Evolutionary conservation across 1,140 invertebrate genomes (phyloP), one percentile per base, ranked within the genome.

Genomic region (Aphaenogaster ashmeadi): DNA sequence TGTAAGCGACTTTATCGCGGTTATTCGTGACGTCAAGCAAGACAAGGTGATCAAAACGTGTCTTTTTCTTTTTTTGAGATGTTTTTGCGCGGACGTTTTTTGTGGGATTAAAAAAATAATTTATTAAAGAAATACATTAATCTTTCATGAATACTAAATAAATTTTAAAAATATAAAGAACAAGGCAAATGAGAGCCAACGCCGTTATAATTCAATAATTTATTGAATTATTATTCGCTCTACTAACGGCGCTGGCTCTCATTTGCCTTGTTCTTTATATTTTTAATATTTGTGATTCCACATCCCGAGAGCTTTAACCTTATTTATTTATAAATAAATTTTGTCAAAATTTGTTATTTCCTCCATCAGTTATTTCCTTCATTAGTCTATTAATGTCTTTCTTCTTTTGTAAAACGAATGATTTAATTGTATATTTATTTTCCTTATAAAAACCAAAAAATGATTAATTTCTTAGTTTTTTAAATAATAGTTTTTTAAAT

Each of bases 101-200:
- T 15, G 7, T 33, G 15, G 2, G 13, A 36, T 71, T 36, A 71
- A 50, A 69, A 71, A 62, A 62, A 36, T n/a, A 52, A 0, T 71
- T 36, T 52, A 6, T 71, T 9, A 54, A 72, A 74, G n/a, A 54
- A 64, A 38, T 11, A 36, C 15, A 36, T 74, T 74, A n/a, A 11
- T 50, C 21, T 47, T 27, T 71, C 0, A 27, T 9, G 7, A 33
- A 33, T 36, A 71, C 52, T 36, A 52, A 71, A 18, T 4, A 15
- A 71, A n/a, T 72, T 71, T 72, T 69, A 21, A 21, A 21, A 21
- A 21, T 21, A 21, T 21, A 21, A 21, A 21, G 21, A 21, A 21
- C 21, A 21, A 21, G 21, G 21, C 21, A 21, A 21, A 21, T 21
- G 21, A 21, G 21, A 21, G 21, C 21, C 21, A 21, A 21, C 21